These are phyloP conservation scores for Sternarchorhynchus goeldii DNA, from an alignment of 2,797 vertebrate species.

Conservation along the genomic window DNA sequence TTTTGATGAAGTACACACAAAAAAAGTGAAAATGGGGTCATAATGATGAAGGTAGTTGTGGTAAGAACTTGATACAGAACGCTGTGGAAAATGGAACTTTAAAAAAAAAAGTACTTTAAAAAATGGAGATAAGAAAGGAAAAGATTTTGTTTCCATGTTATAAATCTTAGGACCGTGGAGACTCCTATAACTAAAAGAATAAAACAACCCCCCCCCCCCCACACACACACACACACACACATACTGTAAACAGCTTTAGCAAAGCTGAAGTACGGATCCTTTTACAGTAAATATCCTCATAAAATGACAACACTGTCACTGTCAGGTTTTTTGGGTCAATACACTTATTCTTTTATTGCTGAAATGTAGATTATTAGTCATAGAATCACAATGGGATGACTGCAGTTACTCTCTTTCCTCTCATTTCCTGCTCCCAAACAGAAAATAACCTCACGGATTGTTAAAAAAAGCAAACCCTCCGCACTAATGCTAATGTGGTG, in stretches of 20 bases:
- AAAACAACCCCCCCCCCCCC: background rate
- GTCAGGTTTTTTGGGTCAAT: background rate
- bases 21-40: no score
- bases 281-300: background rate
- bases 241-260: conserved; percentile 17
- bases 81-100: no score
- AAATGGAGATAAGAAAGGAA: conserved; percentile 35
- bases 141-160: conserved; percentile 37
- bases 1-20: no score
- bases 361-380: background rate
- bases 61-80: no score
- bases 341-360: background rate
- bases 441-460: no score
- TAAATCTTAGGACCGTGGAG: conserved; percentile 26
- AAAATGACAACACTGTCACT: no score
- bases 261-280: background rate
- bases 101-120: conserved; percentile 15
- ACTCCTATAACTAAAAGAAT: conserved; percentile 10
- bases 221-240: conserved; percentile 5
- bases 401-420: background rate
- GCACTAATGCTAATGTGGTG: no score
- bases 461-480: no score
- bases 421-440: background rate
- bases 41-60: no score
- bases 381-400: no score